Base-by-base conservation (phyloP, 35 echinoderm and acorn worm species). In the Apostichopus californicus region DNA sequence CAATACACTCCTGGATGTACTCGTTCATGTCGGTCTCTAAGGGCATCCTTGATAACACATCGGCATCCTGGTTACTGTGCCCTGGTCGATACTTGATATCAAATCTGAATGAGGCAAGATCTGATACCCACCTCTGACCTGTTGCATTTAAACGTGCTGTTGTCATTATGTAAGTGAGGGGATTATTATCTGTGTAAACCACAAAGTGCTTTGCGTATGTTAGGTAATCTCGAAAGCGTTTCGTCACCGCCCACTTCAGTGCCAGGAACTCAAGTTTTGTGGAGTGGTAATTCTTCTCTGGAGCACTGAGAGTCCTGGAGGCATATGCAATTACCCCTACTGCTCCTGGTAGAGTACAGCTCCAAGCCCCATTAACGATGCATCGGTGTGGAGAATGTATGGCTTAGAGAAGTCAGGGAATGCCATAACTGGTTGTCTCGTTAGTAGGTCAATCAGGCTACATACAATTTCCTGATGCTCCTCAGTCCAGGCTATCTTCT, bases 301-400 rank as follows among this genome's bases (percentile, higher is more conserved):
- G 9, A 21, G 73, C 15, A 21, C 9, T 11, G 6, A 77, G 24
- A 7, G 8, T 77, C 9, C 73, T n/a, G 73, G 5, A 11, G 24
- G 66, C 66, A 72, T 13, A 72, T 13, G n/a, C 66, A 72, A 72
- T 72, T n/a, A 72, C n/a, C n/a, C 66, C n/a, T 72, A 1, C n/a
- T 72, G 66, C n/a, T 72, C 66, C 66, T 72, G 66, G n/a, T 72
- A 72, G 10, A 72, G n/a, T n/a, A 72, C 66, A 72, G 66, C 11
- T 28, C 66, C 66, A 72, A 72, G 66, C n/a, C 66, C 66, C n/a
- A n/a, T 77, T 26, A 14, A 60, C 57, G 88, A 94, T 8, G 92
- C 94, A 94, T 96, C 92, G 14, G 92, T 96, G 86, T 96, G 92
- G 4, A 96, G 78, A 9, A 80, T 65, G 72, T 94, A 96, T 5